Evolutionary conservation across 2,888 invertebrate genomes (phyloP).

Genomic region (Papilio demoleus): DNA sequence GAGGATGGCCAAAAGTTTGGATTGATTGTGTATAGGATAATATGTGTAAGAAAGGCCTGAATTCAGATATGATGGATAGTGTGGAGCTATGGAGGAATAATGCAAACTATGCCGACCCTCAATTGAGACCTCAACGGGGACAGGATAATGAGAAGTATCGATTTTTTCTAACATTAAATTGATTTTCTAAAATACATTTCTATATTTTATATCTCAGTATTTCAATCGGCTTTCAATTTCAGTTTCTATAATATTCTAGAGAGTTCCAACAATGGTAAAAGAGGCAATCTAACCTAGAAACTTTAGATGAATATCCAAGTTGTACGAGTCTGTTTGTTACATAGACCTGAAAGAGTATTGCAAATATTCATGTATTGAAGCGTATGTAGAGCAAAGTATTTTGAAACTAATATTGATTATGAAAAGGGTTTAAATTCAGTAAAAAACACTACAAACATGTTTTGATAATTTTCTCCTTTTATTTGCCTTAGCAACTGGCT

Average conservation of each 20-base stretch:
- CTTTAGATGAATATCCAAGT: constrained; percentile 31
- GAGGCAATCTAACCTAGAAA: constrained; percentile 12
- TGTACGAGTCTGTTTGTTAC: constrained; percentile 29
- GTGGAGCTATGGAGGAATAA: too few relatives aligned
- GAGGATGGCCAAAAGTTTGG: too few relatives aligned
- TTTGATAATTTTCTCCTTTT: background rate
- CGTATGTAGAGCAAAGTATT: constrained; percentile 14
- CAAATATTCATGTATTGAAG: constrained; percentile 17
- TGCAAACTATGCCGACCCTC: too few relatives aligned
- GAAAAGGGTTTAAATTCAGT: background rate
- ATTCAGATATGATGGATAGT: too few relatives aligned
- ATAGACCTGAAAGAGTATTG: constrained; percentile 9
- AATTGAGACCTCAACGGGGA: too few relatives aligned
- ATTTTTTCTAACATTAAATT: too few relatives aligned
- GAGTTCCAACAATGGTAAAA: constrained; percentile 14
- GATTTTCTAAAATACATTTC: background rate
- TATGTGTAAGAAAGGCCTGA: too few relatives aligned
- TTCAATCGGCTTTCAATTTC: background rate
- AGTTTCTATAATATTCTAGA: constrained; percentile 5
- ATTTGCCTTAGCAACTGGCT: background rate
- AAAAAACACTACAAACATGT: background rate
- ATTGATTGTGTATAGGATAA: too few relatives aligned
- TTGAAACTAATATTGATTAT: constrained; percentile 1
- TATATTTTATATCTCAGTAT: background rate
- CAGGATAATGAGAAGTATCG: too few relatives aligned